These are phyloP conservation scores for Baccha elongata DNA, from an alignment of 2,888 invertebrate genomes.

Conservation along the genomic window DNA sequence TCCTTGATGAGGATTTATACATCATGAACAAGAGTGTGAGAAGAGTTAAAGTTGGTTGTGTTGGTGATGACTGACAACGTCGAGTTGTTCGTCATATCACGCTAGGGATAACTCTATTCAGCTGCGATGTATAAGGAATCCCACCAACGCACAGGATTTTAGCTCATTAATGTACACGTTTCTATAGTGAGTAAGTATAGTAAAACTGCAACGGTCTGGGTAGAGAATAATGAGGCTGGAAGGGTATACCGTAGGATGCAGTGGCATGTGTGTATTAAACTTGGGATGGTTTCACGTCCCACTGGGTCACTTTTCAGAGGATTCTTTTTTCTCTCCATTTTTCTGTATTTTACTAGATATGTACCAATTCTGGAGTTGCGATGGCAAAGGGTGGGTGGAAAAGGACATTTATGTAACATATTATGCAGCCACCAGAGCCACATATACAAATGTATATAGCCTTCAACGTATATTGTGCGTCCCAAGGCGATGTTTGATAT, in stretches of 20 bases:
- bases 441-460: background rate
- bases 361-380: background rate
- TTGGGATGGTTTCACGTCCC: slow-evolving; percentile 30
- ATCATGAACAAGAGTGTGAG: background rate
- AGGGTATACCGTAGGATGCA: background rate
- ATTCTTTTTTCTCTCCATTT: slow-evolving; percentile 45
- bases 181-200: slow-evolving; percentile 1
- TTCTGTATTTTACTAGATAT: slow-evolving; percentile 6
- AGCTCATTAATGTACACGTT: slow-evolving; percentile 65
- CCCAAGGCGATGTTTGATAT: slow-evolving; percentile 69
- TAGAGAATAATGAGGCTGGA: slow-evolving; percentile 3
- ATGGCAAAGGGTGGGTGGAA: background rate
- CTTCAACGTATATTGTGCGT: slow-evolving; percentile 5
- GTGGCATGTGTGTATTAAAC: slow-evolving; percentile 5
- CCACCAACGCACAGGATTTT: slow-evolving; percentile 53
- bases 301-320: slow-evolving; percentile 59
- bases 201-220: slow-evolving; percentile 33
- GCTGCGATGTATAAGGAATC: slow-evolving; percentile 32
- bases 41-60: background rate
- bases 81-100: slow-evolving; percentile 50
- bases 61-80: slow-evolving; percentile 22
- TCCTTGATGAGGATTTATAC: slow-evolving; percentile 45
- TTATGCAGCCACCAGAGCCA: slow-evolving; percentile 7
- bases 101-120: slow-evolving; percentile 41
- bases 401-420: slow-evolving; percentile 6